These are phyloP conservation scores for Andrena cerasifolii DNA, from an alignment of 1,140 invertebrate species.

Conservation along the genomic window DNA sequence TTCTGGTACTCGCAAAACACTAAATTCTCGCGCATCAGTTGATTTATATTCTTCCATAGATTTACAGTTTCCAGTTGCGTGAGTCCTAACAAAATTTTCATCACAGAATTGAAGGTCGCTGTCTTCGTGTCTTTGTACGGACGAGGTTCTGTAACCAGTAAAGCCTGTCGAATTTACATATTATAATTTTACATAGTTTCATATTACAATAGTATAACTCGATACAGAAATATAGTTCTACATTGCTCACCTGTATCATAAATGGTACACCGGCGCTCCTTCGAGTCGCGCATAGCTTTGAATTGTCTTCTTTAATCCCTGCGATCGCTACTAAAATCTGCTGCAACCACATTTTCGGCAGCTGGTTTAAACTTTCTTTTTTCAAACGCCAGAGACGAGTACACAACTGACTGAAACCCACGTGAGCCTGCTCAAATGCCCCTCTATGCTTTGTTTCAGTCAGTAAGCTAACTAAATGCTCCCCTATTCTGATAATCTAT, in stretches of 20 bases:
- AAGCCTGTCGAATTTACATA: slow-evolving; percentile 85
- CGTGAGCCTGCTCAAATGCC: slow-evolving; percentile 97
- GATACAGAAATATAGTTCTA: neutral
- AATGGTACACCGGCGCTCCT: slow-evolving; percentile 96
- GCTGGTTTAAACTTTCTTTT: slow-evolving; percentile 81
- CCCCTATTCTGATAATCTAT: slow-evolving; percentile 85
- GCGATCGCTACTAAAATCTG: slow-evolving; percentile 86
- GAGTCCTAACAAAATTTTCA: slow-evolving; percentile 81
- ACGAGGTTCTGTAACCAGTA: slow-evolving; percentile 87
- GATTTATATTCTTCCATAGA: slow-evolving; percentile 55
- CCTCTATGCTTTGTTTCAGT: slow-evolving; percentile 95
- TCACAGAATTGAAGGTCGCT: slow-evolving; percentile 85
- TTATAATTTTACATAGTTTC: too few species aligned
- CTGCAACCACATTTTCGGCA: slow-evolving; percentile 88
- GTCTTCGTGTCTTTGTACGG: slow-evolving; percentile 78
- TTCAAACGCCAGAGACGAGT: slow-evolving; percentile 84
- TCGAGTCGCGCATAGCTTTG: slow-evolving; percentile 90
- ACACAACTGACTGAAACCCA: slow-evolving; percentile 92
- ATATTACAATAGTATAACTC: neutral
- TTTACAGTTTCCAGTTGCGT: slow-evolving; percentile 62
- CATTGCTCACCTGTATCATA: slow-evolving; percentile 88
- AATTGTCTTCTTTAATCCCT: slow-evolving; percentile 78
- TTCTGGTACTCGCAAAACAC: slow-evolving; percentile 66
- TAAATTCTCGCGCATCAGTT: slow-evolving; percentile 63
- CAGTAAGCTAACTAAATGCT: slow-evolving; percentile 88